These are phyloP conservation scores for Gopherus evgoodei DNA, from an alignment of 2,113 vertebrate species.

Conservation along the genomic window DNA sequence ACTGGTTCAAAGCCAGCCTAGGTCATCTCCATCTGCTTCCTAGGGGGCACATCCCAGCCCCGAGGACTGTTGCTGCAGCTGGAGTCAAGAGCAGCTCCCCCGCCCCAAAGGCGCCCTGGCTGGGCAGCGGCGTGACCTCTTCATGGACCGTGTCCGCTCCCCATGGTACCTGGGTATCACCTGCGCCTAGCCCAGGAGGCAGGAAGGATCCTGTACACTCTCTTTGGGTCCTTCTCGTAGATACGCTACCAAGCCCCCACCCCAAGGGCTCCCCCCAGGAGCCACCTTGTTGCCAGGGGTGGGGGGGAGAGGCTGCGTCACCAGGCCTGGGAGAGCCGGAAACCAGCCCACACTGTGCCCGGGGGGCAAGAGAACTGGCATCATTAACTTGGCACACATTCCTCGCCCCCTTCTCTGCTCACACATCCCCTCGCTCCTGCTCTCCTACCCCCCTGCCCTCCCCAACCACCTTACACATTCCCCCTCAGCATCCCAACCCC, in stretches of 20 bases:
- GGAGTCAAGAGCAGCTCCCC: too few relatives aligned
- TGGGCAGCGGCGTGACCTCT: too few relatives aligned
- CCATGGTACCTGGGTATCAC: background rate
- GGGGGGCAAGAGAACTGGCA: background rate
- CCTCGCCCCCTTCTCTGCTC: background rate
- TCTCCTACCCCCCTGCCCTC: background rate
- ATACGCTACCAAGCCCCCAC: background rate
- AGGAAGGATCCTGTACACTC: background rate
- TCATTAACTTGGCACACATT: accelerated
- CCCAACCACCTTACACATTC: background rate
- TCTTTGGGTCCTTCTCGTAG: background rate
- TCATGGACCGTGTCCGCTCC: background rate
- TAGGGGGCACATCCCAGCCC: too few relatives aligned
- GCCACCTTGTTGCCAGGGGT: too few relatives aligned
- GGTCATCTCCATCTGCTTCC: too few relatives aligned
- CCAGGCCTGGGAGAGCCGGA: background rate
- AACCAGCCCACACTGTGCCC: background rate
- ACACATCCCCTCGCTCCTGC: accelerated
- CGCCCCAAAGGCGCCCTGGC: too few relatives aligned
- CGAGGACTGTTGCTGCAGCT: too few relatives aligned
- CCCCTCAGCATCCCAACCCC: background rate
- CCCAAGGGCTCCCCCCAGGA: too few relatives aligned
- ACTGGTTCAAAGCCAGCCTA: too few relatives aligned
- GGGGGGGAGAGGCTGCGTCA: too few relatives aligned
- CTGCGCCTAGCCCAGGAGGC: background rate